These are phyloP conservation scores for Melanostoma scalare DNA, from an alignment of 2,888 invertebrate genomes.

Conservation along the genomic window DNA sequence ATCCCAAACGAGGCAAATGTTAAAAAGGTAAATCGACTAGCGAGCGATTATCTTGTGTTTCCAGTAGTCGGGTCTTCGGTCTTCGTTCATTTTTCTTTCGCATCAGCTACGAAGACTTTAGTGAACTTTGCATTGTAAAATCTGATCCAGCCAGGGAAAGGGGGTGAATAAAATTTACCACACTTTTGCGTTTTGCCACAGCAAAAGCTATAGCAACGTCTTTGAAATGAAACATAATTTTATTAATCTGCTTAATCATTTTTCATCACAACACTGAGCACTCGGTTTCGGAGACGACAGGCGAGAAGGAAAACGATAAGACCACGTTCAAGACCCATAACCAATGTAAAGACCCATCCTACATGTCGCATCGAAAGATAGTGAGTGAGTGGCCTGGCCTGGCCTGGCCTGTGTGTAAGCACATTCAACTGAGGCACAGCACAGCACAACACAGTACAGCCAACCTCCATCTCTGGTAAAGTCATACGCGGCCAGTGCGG, in stretches of 20 bases:
- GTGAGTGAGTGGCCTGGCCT: neutral
- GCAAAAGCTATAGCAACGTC: no score
- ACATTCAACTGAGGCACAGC: conserved; percentile 49
- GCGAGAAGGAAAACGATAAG: conserved; percentile 25
- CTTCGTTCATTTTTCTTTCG: no score
- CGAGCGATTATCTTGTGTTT: no score
- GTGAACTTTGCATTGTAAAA: no score
- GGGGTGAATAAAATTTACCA: no score
- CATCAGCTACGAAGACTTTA: no score
- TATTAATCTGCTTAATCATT: conserved; percentile 58
- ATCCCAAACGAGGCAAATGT: no score
- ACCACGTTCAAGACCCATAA: conserved; percentile 63
- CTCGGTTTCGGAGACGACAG: neutral
- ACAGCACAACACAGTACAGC: neutral
- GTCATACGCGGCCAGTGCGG: conserved; percentile 27
- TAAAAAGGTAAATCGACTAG: no score
- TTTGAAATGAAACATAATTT: neutral
- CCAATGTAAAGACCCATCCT: conserved; percentile 67
- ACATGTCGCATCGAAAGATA: conserved; percentile 60
- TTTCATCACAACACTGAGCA: conserved; percentile 46
- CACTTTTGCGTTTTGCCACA: no score
- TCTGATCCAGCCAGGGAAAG: no score
- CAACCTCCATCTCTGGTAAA: neutral
- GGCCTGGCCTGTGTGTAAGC: conserved; percentile 30
- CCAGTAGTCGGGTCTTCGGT: no score